Evolutionary conservation across 2,888 invertebrate species (phyloP), one percentile per base, ranked within the genome.

Genomic region (Exocentrus adspersus): DNA sequence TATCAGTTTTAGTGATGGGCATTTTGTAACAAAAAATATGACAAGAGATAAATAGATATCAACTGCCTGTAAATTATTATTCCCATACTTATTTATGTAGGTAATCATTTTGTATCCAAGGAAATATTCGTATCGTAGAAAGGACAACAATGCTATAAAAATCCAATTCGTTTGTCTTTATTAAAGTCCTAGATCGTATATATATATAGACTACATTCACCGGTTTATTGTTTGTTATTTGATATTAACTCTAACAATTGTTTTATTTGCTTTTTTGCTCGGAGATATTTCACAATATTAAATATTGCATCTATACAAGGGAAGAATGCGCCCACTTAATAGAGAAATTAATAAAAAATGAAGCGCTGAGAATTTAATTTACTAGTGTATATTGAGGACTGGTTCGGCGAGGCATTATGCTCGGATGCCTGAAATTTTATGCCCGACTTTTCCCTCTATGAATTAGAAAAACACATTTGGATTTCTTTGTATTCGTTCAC

Each of bases 311-410:
- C 21, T 9, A 32, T 21, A 42, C 24, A 53, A 53, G 30, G 41
- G 21, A 42, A 19, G 42, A 53, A 53, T 53, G 53, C 19, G 10
- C 53, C 12, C 41, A 19, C 53, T 41, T 53, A 53, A 53, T 53
- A 53, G 53, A 53, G 14, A 53, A 41, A 53, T 53, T 53, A 30
- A 56, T 56, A 56, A 43, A 56, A 56, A 43, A 56, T 37, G 37
- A 6, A 30, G 16, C 21, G 21, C n/a, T 28, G 28, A 17, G 43
- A 53, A 41, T 53, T 53, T 24, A 53, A 51, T 51, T 51, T 51
- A 32, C 51, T 51, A 51, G 30, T 51, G 37, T 51, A 19, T 51
- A 28, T 48, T 14, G 10, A 48, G 48, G 28, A 28, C 14, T 37
- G 37, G 37, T 37, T 12, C 12, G 37, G n/a, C 12, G 37, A 37